Percentiles rank a stretch among this genome's conserved stretches.
Evolutionary conservation across 1,140 invertebrate genomes (phyloP).

Genomic region (Cherax destructor): DNA sequence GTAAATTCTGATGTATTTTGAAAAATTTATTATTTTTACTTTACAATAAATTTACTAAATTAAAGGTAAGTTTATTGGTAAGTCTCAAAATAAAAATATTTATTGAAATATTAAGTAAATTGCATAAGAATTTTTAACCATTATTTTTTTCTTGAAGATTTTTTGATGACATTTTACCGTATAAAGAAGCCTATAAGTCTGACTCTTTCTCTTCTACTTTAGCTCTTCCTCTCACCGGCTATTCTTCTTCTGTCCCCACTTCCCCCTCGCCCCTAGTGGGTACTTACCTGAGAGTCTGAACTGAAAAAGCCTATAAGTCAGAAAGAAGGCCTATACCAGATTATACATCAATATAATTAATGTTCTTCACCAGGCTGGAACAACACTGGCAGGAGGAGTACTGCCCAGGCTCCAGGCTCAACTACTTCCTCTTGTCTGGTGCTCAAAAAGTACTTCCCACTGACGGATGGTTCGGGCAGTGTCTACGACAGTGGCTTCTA

Average conservation of each 20-base stretch:
- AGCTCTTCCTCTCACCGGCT: too few species aligned
- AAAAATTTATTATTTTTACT: not conserved
- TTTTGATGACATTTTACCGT: too few species aligned
- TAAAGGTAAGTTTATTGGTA: too few species aligned
- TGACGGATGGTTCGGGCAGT: not conserved
- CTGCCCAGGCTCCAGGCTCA: not conserved
- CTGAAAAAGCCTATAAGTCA: not conserved
- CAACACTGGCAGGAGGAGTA: not conserved
- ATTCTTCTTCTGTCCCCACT: too few species aligned
- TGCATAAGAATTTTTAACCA: too few species aligned
- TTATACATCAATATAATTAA: not conserved
- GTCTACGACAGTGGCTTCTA: conserved; percentile 48
- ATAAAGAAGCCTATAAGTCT: too few species aligned
- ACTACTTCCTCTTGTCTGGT: conserved; percentile 16
- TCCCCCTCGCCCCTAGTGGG: too few species aligned
- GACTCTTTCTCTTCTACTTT: too few species aligned
- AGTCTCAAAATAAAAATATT: too few species aligned
- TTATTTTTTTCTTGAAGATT: too few species aligned
- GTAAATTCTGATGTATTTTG: not conserved
- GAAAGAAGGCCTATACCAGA: not conserved
- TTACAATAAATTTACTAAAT: not conserved
- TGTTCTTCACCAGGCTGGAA: conserved; percentile 49
- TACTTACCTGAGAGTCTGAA: not conserved
- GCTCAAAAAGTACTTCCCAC: conserved; percentile 47
- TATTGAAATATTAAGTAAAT: too few species aligned